Base-by-base conservation (phyloP, 2,888 invertebrate species). In the Stratiomys singularior region DNA sequence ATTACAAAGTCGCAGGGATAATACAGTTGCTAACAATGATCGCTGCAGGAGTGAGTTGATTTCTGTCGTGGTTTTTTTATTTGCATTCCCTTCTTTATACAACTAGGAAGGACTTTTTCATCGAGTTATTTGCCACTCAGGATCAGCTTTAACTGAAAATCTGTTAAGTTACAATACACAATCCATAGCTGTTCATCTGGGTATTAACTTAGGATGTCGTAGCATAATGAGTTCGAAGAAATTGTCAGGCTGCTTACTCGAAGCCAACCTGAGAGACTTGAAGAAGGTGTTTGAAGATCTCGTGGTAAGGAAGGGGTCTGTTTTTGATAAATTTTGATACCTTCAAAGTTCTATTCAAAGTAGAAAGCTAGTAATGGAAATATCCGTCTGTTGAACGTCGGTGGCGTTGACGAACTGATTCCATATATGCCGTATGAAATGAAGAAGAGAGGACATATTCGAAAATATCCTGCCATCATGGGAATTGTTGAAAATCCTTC, bases 101-200 rank as follows among this genome's bases (percentile, higher is more conserved):
- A 37, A 5, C 37, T 64, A 80, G 23, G 27, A 82, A 85, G 86
- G 84, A 37, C 82, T 88, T 47, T 88, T 89, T 80, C 85, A 85
- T 76, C 82, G 84, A 67, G 86, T 84, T 1, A 88, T 89, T 63
- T 81, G 86, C 4, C 86, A 88, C 79, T 88, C 88, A 79, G 88
- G 88, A 0, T 85, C 87, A 37, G 83, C 85, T 0, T 79, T 86
- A 11, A 60, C 74, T 1, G 37, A 74, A 30, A 60, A 74, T 44
- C 9, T 74, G 13, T 23, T 60, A 13, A 74, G 23, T 13, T 21
- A 37, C 1, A 37, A n/a, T n/a, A 72, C 58, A n/a, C 13, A 28
- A 1, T n/a, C 44, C n/a, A 11, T 60, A 13, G 23, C 71, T n/a
- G 5, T n/a, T 15, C 52, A 72, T 18, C 25, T 72, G 5, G 71